phyloP scores from a whole-genome alignment of 2,888 invertebrate genomes.

The Eristalis arbustorum region DNA sequence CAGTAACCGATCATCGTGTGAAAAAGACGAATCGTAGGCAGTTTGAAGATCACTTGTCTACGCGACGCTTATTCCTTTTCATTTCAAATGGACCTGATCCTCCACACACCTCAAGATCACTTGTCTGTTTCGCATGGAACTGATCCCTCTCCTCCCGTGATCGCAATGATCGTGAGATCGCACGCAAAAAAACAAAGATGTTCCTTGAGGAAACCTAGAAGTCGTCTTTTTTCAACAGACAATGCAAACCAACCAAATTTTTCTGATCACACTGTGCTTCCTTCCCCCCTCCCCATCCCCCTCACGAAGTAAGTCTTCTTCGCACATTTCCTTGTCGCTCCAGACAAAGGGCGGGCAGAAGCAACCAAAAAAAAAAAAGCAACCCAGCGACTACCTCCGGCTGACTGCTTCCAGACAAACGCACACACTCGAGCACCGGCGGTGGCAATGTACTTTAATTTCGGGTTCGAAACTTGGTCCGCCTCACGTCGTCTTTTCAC shows the following conservation, averaged over 20 bases:
- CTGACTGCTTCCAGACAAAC: constrained; percentile 13
- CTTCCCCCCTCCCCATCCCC: not conserved
- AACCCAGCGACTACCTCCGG: not conserved
- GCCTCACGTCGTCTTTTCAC: not conserved
- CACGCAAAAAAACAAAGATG: not conserved
- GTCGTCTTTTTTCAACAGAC: not conserved
- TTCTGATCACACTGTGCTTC: not conserved
- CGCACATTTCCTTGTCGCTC: constrained; percentile 56
- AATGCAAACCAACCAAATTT: not conserved
- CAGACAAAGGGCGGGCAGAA: constrained; percentile 40
- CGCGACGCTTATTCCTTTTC: not conserved
- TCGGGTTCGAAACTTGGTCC: constrained; percentile 18
- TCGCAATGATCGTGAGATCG: no score
- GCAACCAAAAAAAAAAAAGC: constrained; percentile 31
- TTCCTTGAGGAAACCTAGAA: not conserved
- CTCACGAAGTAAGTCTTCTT: not conserved
- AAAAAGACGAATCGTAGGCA: not conserved
- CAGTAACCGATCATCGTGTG: not conserved
- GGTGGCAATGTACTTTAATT: constrained; percentile 59
- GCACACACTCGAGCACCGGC: not conserved
- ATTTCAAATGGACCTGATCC: not conserved
- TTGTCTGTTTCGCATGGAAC: no score
- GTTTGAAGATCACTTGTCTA: not conserved
- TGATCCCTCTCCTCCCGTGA: no score
- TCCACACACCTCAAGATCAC: no score